phyloP scores from a whole-genome alignment of 2,797 vertebrate genomes.

The Gymnodraco acuticeps region DNA sequence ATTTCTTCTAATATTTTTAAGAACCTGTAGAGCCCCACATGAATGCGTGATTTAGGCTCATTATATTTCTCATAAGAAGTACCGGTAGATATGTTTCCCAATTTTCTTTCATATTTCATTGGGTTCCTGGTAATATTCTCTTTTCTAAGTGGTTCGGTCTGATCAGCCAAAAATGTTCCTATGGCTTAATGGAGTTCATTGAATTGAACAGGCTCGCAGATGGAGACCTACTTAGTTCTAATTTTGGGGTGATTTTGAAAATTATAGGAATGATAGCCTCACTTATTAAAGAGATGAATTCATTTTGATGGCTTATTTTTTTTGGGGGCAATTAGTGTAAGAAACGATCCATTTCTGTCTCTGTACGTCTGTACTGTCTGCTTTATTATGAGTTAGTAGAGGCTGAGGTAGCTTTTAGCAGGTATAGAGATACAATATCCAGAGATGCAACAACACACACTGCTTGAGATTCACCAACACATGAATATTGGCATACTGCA shows the following conservation, averaged over 20 bases:
- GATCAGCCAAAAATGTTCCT: slow-evolving; percentile 23
- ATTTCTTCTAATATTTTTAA: background rate
- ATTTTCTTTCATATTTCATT: slow-evolving; percentile 38
- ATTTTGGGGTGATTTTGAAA: slow-evolving; percentile 31
- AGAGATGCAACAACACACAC: background rate
- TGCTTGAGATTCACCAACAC: background rate
- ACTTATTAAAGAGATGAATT: slow-evolving; percentile 23
- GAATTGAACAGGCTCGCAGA: slow-evolving; percentile 32
- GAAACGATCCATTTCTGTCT: slow-evolving; percentile 8
- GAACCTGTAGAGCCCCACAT: background rate
- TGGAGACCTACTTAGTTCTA: slow-evolving; percentile 30
- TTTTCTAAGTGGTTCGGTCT: slow-evolving; percentile 17
- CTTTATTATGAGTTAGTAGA: background rate
- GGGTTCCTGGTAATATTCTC: slow-evolving; percentile 7
- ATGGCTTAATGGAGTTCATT: slow-evolving; percentile 40
- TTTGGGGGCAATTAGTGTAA: slow-evolving; percentile 7
- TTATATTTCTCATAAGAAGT: slow-evolving; percentile 3
- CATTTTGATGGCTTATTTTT: slow-evolving; percentile 32
- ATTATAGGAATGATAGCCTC: slow-evolving; percentile 12
- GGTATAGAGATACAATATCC: background rate
- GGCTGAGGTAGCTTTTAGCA: background rate
- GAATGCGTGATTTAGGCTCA: background rate
- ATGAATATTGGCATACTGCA: slow-evolving; percentile 19
- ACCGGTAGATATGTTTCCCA: background rate
- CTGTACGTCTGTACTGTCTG: background rate